Evolutionary conservation across 2,888 invertebrate genomes (phyloP).

Genomic region (Steromphala cineraria): DNA sequence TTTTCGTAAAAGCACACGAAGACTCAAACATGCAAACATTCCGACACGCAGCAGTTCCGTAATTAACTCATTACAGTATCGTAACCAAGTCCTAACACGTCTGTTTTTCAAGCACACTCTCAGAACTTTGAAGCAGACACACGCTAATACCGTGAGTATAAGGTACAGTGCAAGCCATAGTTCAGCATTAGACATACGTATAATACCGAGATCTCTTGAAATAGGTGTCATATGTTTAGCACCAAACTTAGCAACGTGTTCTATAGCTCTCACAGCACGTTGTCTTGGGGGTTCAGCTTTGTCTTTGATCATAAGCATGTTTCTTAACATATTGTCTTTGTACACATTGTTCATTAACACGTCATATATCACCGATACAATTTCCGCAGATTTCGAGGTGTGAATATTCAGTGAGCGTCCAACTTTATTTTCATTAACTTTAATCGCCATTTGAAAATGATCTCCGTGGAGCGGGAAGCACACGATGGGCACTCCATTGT

Average conservation of each 20-base stretch:
- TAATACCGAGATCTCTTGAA: too few relatives aligned
- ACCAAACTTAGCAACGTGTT: conserved; percentile 12
- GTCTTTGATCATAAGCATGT: neutral
- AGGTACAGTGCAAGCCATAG: too few relatives aligned
- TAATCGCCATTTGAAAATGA: conserved; percentile 37
- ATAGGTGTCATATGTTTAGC: neutral
- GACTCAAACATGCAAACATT: too few relatives aligned
- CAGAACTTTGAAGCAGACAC: too few relatives aligned
- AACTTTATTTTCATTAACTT: conserved; percentile 18
- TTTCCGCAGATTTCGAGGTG: neutral
- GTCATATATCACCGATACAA: neutral
- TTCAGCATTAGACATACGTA: too few relatives aligned
- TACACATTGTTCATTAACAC: neutral
- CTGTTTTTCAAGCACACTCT: too few relatives aligned
- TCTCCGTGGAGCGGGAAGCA: conserved; percentile 40
- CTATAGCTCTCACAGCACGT: conserved; percentile 12
- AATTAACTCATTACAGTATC: too few relatives aligned
- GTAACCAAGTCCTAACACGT: too few relatives aligned
- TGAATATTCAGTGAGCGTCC: neutral
- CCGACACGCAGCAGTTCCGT: too few relatives aligned
- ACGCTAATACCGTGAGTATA: too few relatives aligned
- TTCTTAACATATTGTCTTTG: conserved; percentile 8
- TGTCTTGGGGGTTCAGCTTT: conserved; percentile 18
- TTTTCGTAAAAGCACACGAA: too few relatives aligned
- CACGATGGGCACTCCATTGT: conserved; percentile 48